Evolutionary conservation across 2,113 vertebrate species (phyloP), one percentile per base, ranked within the genome.

Genomic region (Tichodroma muraria): DNA sequence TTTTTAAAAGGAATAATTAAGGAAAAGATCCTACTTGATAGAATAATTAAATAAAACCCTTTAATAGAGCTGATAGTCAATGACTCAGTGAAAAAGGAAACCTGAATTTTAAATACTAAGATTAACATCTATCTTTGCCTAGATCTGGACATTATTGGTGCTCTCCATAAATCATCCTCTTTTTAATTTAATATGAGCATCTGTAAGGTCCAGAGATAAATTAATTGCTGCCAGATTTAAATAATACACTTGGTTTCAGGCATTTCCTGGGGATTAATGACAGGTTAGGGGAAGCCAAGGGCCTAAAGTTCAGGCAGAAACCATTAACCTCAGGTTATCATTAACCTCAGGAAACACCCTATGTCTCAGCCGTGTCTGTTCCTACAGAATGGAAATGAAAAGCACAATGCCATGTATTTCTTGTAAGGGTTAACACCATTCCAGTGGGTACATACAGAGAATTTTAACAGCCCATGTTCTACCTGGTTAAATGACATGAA

Each of bases 181-280:
- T 95, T 91, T 93, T 90, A 95, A 95, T 96, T 96, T 95, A 94
- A 95, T 96, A 94, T 93, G 82, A 95, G 91, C 91, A 91, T 96
- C 91, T 96, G 89, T 96, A 96, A 91, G 89, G 94, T 93, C 95
- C 94, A 97, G 89, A 94, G 94, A 95, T 95, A 96, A 96, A 97
- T 95, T 96, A 97, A 97, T 95, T 95, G 93, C 93, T 96, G 95
- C 91, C 94, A 96, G 95, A 96, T 95, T 96, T 95, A 96, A 95
- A 95, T 96, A 95, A 95, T 91, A 94, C 18, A 25, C 89, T 95
- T 95, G 81, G 93, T 96, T 94, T 95, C 91, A 95, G 93, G 93
- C 93, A 96, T 97, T 95, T 96, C 92, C 96, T 96, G 93, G 85
- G 93, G 93, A 97, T 97, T 96, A 97, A 96, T 96, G 96, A 97